These are phyloP conservation scores for Cantharis lateralis DNA, from an alignment of 2,888 invertebrate genomes.

Conservation along the genomic window DNA sequence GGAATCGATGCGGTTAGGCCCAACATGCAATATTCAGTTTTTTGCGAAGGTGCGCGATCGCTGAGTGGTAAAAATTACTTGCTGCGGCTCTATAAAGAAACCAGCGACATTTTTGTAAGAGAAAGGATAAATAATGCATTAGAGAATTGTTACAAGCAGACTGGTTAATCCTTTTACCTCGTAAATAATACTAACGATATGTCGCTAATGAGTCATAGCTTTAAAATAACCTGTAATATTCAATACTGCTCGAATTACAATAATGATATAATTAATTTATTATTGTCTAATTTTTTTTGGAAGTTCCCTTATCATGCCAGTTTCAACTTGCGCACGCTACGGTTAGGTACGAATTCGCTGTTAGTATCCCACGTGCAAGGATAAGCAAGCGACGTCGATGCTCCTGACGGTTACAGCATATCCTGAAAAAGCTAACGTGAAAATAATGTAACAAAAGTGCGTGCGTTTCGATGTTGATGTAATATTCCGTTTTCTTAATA, in stretches of 20 bases:
- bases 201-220: neutral
- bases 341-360: neutral
- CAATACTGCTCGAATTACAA: neutral
- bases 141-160: neutral
- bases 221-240: neutral
- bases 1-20: neutral
- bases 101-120: neutral
- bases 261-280: neutral
- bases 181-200: neutral
- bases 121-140: neutral
- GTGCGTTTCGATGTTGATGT: conserved; percentile 5
- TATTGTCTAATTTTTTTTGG: neutral
- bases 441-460: conserved; percentile 8
- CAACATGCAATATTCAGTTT: neutral
- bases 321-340: conserved; percentile 11
- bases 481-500: neutral
- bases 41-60: neutral
- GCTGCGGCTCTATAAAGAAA: neutral
- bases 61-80: neutral
- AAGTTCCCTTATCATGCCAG: conserved; percentile 3
- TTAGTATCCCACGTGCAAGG: conserved; percentile 19
- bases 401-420: neutral
- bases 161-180: no score
- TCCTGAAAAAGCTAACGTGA: conserved; percentile 9
- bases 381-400: conserved; percentile 15